A percentile compares a stretch with the other conserved stretches of the same genome.
These are phyloP conservation scores for Calcarius lapponicus DNA, from an alignment of 2,797 vertebrate genomes.

Conservation along the genomic window DNA sequence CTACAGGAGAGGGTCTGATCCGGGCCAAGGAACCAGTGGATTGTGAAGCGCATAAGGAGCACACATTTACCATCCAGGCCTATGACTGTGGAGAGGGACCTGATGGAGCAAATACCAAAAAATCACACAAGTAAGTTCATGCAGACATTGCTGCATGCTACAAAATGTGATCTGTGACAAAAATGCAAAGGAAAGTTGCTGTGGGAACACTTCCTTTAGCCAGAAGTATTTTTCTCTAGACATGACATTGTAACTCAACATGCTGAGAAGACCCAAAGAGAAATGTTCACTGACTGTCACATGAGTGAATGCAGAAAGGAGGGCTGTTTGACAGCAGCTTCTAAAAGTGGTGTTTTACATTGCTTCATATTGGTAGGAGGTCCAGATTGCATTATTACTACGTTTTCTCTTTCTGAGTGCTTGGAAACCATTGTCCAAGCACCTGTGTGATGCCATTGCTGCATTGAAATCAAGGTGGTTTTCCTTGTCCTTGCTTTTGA, in stretches of 20 bases:
- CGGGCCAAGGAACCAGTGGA: slow-evolving; percentile 95
- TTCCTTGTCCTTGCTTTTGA: background rate
- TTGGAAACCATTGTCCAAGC: background rate
- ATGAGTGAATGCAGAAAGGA: background rate
- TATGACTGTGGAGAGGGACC: slow-evolving; percentile 98
- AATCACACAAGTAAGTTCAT: slow-evolving; percentile 92
- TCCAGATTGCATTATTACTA: background rate
- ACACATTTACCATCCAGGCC: slow-evolving; percentile 98
- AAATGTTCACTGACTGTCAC: background rate
- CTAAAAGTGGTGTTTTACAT: background rate
- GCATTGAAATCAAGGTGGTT: background rate
- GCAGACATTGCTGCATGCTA: background rate
- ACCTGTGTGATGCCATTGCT: background rate
- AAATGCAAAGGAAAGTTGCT: background rate
- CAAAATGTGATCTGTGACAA: background rate
- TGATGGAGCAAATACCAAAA: slow-evolving; percentile 94
- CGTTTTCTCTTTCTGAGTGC: background rate
- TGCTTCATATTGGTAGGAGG: background rate
- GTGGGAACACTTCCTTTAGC: background rate
- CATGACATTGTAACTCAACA: background rate
- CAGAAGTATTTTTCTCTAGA: background rate
- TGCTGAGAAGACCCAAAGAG: background rate
- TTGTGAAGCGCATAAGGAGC: slow-evolving; percentile 95
- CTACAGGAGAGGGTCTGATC: slow-evolving; percentile 94
- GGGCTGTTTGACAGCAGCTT: background rate